A percentile compares a stretch with the other conserved stretches of the same genome.
phyloP scores from a whole-genome alignment of 1,140 invertebrate species.

The Triops cancriformis region DNA sequence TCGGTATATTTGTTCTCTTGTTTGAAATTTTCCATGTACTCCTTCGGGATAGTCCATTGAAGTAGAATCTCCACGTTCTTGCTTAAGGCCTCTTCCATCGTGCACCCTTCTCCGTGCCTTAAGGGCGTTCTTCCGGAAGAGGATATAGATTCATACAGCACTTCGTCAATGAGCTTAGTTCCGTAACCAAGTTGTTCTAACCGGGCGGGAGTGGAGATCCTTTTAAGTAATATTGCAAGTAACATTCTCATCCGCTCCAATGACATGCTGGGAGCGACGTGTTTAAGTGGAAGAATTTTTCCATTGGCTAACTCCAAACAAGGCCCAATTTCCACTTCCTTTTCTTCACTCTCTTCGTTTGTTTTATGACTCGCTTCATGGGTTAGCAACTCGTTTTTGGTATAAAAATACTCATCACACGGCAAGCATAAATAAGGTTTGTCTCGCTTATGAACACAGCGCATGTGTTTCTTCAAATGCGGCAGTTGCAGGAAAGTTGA shows the following conservation, averaged over 20 bases:
- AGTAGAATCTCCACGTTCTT: conserved; percentile 65
- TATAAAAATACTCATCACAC: conserved; percentile 63
- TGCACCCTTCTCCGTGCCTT: conserved; percentile 39
- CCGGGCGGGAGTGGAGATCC: conserved; percentile 66
- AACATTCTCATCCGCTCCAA: conserved; percentile 66
- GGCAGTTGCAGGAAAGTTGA: conserved; percentile 67
- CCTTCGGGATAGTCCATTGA: conserved; percentile 67
- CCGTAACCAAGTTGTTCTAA: conserved; percentile 68
- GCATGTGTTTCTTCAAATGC: conserved; percentile 73
- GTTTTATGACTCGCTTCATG: conserved; percentile 40
- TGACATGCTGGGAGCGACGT: conserved; percentile 44
- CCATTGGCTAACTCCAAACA: conserved; percentile 16
- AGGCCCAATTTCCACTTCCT: neutral
- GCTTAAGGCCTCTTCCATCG: conserved; percentile 42
- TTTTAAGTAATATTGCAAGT: conserved; percentile 65
- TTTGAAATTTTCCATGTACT: conserved; percentile 64
- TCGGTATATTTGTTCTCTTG: conserved; percentile 62
- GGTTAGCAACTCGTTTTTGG: conserved; percentile 58
- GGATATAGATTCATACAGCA: conserved; percentile 64
- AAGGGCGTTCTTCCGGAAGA: conserved; percentile 57
- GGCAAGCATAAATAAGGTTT: conserved; percentile 60
- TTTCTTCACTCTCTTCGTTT: conserved; percentile 25
- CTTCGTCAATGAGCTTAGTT: conserved; percentile 69
- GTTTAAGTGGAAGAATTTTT: conserved; percentile 18
- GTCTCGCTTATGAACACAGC: conserved; percentile 62